Percentiles rank a stretch among this genome's conserved stretches.
Evolutionary conservation across 2,888 invertebrate genomes (phyloP).

Genomic region (Andrena minutula): DNA sequence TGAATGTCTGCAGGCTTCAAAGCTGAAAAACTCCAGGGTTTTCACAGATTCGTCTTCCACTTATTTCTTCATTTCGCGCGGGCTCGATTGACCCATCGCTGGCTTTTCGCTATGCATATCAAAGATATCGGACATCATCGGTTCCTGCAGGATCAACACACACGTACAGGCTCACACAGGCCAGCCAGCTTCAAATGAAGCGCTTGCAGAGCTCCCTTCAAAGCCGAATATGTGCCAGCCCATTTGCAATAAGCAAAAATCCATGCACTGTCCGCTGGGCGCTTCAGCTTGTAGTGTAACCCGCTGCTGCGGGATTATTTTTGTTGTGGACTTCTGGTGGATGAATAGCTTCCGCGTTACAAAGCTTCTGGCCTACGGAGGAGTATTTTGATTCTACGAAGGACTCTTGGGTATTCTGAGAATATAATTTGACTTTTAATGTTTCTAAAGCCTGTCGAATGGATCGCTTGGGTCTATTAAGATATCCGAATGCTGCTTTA

Average conservation of each 20-base stretch:
- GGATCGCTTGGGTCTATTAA: too few species aligned
- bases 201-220: conserved; percentile 23
- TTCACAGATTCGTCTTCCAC: conserved; percentile 25
- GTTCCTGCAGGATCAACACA: conserved; percentile 28
- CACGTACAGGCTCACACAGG: neutral
- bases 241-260: conserved; percentile 51
- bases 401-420: too few species aligned
- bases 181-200: conserved; percentile 29
- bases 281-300: neutral
- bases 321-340: neutral
- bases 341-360: neutral
- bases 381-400: too few species aligned
- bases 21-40: conserved; percentile 19
- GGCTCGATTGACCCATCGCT: conserved; percentile 34
- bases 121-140: conserved; percentile 39
- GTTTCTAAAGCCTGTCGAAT: too few species aligned
- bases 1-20: conserved; percentile 3
- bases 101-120: conserved; percentile 30
- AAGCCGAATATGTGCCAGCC: conserved; percentile 35
- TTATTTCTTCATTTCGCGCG: conserved; percentile 43
- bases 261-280: conserved; percentile 23
- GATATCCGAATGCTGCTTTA: too few species aligned
- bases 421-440: too few species aligned
- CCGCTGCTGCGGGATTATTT: conserved; percentile 13
- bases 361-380: too few species aligned